A percentile compares a stretch with the other conserved stretches of the same genome.
Evolutionary conservation across 2,888 invertebrate species (phyloP).

Genomic region (Hirtodrosophila duncani): DNA sequence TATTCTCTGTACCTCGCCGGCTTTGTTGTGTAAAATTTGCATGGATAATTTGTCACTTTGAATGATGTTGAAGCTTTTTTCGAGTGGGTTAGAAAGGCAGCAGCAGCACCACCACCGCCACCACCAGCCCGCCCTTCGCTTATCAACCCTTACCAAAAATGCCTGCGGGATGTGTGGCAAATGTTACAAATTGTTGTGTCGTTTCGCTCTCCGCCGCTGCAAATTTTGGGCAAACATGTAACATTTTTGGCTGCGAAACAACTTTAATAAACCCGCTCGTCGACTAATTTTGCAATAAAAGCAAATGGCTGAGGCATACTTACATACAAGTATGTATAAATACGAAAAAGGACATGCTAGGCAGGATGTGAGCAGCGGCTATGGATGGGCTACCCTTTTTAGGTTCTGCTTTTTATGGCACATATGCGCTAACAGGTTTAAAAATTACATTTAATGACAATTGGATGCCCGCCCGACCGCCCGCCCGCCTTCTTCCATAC

Average conservation of each 20-base stretch:
- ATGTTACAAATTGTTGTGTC: slow-evolving; percentile 70
- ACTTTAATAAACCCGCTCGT: slow-evolving; percentile 67
- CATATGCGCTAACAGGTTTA: slow-evolving; percentile 69
- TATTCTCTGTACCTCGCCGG: neutral
- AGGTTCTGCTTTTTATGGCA: slow-evolving; percentile 48
- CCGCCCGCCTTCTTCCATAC: neutral
- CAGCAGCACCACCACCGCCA: neutral
- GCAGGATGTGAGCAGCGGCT: slow-evolving; percentile 1
- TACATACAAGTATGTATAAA: slow-evolving; percentile 18
- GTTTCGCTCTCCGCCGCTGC: slow-evolving; percentile 26
- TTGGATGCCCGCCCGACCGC: slow-evolving; percentile 41
- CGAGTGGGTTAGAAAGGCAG: slow-evolving; percentile 51
- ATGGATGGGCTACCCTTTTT: slow-evolving; percentile 46
- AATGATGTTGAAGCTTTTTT: slow-evolving; percentile 63
- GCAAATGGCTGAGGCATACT: slow-evolving; percentile 29
- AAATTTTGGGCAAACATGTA: slow-evolving; percentile 39
- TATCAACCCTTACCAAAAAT: slow-evolving; percentile 36
- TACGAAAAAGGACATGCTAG: slow-evolving; percentile 30
- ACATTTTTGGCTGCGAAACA: slow-evolving; percentile 46
- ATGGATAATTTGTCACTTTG: slow-evolving; percentile 73
- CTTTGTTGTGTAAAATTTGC: slow-evolving; percentile 56
- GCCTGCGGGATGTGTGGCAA: slow-evolving; percentile 68
- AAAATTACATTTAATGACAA: slow-evolving; percentile 71
- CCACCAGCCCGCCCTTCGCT: neutral
- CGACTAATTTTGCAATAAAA: slow-evolving; percentile 69